Percentiles rank a stretch among this genome's conserved stretches.
Evolutionary conservation across 2,113 vertebrate species (phyloP).

Genomic region (Silurus meridionalis): DNA sequence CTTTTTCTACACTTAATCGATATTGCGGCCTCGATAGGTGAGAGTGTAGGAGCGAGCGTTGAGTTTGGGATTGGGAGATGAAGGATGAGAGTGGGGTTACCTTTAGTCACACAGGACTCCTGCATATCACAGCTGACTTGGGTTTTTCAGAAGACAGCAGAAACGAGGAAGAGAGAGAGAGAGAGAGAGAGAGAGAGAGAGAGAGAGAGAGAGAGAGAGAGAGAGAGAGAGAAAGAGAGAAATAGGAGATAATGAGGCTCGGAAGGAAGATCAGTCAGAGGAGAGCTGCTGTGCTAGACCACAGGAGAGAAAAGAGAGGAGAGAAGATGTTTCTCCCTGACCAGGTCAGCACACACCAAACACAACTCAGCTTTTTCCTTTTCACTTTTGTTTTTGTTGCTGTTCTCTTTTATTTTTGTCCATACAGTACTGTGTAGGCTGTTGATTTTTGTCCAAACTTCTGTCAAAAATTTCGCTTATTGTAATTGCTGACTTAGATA

Average conservation of each 20-base stretch:
- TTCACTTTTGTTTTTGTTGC: conserved; percentile 10
- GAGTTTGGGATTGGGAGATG: conserved; percentile 60
- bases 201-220: conserved; percentile 12
- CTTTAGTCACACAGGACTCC: conserved; percentile 65
- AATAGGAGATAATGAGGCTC: conserved; percentile 63
- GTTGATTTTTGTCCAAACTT: not conserved
- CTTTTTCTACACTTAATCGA: conserved; percentile 74
- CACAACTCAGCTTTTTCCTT: conserved; percentile 22
- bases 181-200: not conserved
- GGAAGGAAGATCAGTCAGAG: conserved; percentile 45
- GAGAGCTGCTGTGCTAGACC: conserved; percentile 41
- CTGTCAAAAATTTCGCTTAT: not conserved
- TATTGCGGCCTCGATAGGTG: conserved; percentile 60
- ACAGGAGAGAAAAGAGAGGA: conserved; percentile 39
- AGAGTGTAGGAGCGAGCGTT: conserved; percentile 52
- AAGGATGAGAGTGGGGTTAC: conserved; percentile 72
- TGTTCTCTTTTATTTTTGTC: not conserved
- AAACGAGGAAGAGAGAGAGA: not conserved
- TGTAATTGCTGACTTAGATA: not conserved
- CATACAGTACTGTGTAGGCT: not conserved
- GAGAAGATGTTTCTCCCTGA: conserved; percentile 11
- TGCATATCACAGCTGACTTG: conserved; percentile 66
- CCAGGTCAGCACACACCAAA: conserved; percentile 36
- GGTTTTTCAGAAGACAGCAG: conserved; percentile 54
- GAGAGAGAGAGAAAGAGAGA: conserved; percentile 19